Percentiles rank a stretch among this genome's conserved stretches.
Conservation (phyloP, 2,113 vertebrate genomes). For the Phoxinus phoxinus region DNA sequence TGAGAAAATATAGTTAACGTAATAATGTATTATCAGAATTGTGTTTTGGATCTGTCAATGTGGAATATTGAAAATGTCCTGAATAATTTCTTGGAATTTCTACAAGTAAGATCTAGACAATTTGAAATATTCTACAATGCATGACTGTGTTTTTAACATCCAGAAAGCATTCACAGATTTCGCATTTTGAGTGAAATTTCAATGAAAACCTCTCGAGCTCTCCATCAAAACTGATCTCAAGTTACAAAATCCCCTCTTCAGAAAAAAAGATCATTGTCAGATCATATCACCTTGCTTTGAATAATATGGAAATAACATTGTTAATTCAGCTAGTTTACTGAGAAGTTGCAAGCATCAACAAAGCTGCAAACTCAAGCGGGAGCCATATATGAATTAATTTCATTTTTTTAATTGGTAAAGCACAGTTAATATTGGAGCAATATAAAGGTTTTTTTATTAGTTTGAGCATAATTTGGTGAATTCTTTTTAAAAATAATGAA, state of each 20-base stretch:
- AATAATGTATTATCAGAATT: no score
- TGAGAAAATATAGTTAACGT: no score
- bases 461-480: not conserved
- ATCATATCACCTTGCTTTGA: conserved; percentile 6
- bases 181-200: not conserved
- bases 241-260: not conserved
- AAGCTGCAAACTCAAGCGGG: not conserved
- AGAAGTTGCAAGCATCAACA: not conserved
- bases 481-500: no score
- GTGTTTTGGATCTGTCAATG: no score
- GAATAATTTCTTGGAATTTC: no score
- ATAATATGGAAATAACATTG: not conserved
- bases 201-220: not conserved
- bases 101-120: no score
- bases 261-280: not conserved
- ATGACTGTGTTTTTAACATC: not conserved
- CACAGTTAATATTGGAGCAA: not conserved
- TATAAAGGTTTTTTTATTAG: not conserved
- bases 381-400: not conserved
- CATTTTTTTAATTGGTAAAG: not conserved
- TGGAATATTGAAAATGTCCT: no score
- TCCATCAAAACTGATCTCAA: conserved; percentile 1
- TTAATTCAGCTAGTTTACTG: not conserved
- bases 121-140: not conserved
- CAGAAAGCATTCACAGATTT: not conserved